These are phyloP conservation scores for Smittia sp. DNA, from an alignment of 2,888 invertebrate species.

Conservation along the genomic window DNA sequence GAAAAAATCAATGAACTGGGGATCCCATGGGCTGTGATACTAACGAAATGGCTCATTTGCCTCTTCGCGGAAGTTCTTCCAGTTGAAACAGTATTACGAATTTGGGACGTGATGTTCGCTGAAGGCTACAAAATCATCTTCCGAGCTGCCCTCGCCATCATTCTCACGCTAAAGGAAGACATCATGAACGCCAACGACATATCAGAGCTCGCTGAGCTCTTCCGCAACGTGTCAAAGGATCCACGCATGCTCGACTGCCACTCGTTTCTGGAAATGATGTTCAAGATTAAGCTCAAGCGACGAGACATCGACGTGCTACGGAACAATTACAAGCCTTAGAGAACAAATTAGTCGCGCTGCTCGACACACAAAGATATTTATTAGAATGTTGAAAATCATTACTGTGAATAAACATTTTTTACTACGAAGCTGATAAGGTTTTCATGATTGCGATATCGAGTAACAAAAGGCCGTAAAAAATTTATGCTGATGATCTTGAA, in stretches of 20 bases:
- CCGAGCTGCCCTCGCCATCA: slow-evolving; percentile 80
- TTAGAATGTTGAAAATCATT: not conserved
- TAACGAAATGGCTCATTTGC: slow-evolving; percentile 95
- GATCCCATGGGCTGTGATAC: slow-evolving; percentile 85
- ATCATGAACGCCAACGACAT: slow-evolving; percentile 79
- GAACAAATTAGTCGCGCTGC: not conserved
- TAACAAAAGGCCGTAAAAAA: not conserved
- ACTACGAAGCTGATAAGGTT: not conserved
- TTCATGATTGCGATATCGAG: not conserved
- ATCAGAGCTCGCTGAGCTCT: slow-evolving; percentile 74
- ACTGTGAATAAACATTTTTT: not conserved
- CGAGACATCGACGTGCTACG: slow-evolving; percentile 50
- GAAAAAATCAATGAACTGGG: slow-evolving; percentile 74
- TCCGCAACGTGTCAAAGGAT: slow-evolving; percentile 77
- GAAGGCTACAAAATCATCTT: slow-evolving; percentile 89
- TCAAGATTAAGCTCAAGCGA: slow-evolving; percentile 67
- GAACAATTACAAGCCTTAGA: slow-evolving; percentile 42
- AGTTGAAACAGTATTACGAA: slow-evolving; percentile 87
- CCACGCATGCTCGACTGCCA: slow-evolving; percentile 80
- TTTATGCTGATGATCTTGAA: not conserved
- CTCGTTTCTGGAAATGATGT: slow-evolving; percentile 83
- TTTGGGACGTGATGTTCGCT: slow-evolving; percentile 94
- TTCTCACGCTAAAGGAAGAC: slow-evolving; percentile 67
- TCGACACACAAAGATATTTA: too few relatives aligned
- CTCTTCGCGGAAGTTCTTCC: slow-evolving; percentile 91